Base-by-base conservation (phyloP, 2,888 invertebrate species). In the Leptinotarsa peninsularis region DNA sequence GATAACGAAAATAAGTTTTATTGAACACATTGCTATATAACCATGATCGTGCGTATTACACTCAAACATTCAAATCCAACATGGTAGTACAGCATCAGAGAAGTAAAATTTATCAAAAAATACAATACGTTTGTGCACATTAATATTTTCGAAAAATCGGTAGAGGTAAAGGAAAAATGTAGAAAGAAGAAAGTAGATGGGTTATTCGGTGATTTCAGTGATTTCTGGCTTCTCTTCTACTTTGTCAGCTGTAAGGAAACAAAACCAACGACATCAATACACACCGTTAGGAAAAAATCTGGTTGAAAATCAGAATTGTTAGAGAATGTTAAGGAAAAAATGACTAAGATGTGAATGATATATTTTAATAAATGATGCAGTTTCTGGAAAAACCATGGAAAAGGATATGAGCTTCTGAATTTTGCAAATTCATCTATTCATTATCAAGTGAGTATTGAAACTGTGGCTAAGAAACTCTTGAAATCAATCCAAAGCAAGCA, bases 261-360 rank as follows among this genome's bases (percentile, higher is more conserved):
- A 83, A 85, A 86, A 86, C 84, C 85, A 85, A 84, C 84, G 83
- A 84, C 82, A 83, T 87, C 83, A 87, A 84, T 84, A 84, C 82
- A 85, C 83, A 80, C 83, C 71, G 82, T 84, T 85, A 84, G 82
- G 73, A 49, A 66, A 49, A 73, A 68, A 73, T 66, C 50, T 63
- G 15, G 43, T 63, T n/a, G 17, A n/a, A 43, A 13, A 3, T 43
- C 15, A 18, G 33, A 17, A 17, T 33, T 17, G 7, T 63, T 17
- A 63, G 43, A 2, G 1, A 5, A 15, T n/a, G n/a, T 63, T 43
- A 43, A 3, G 1, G 0, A n/a, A 7, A n/a, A 43, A 43, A 43
- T 13, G 43, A 43, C 13, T 10, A 0, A 10, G 43, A 43, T 43
- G 43, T 43, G 13, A 13, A 43, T 43, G 43, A 10, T 43, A 10